Percentiles rank a stretch among this genome's conserved stretches.
phyloP scores from a whole-genome alignment of 2,797 vertebrate species.

The Varecia variegata region DNA sequence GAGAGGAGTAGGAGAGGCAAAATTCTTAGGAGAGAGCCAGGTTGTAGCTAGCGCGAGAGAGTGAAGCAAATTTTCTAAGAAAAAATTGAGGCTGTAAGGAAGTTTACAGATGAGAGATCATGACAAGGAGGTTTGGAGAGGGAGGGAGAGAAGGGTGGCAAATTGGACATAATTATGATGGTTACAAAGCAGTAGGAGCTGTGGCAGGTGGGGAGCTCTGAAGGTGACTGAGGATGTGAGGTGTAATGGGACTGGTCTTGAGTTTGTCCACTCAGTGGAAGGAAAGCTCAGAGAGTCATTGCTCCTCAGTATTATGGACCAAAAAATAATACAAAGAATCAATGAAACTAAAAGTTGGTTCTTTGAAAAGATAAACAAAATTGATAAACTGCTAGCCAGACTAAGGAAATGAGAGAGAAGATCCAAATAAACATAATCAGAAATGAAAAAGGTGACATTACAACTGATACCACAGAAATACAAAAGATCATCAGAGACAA shows the following conservation, averaged over 20 bases:
- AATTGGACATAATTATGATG: not conserved
- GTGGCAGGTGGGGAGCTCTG: not conserved
- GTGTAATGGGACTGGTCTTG: not conserved
- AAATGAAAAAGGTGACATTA: too few relatives aligned
- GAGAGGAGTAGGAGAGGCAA: not conserved
- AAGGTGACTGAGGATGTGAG: not conserved
- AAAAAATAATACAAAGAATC: too few relatives aligned
- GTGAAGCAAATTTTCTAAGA: not conserved
- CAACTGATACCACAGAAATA: too few relatives aligned
- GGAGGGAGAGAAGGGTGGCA: not conserved
- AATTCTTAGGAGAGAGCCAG: not conserved
- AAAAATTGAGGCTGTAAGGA: not conserved
- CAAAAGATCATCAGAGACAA: too few relatives aligned
- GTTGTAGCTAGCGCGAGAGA: not conserved
- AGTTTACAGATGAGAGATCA: not conserved
- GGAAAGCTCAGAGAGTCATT: not conserved
- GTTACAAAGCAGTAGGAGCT: not conserved
- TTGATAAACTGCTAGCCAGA: too few relatives aligned
- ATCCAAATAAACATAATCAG: too few relatives aligned
- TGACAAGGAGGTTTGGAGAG: not conserved
- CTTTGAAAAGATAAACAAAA: too few relatives aligned
- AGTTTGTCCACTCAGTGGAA: not conserved
- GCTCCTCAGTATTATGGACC: not conserved
- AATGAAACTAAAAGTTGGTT: too few relatives aligned
- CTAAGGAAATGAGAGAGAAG: too few relatives aligned